Conservation (phyloP, 2,888 invertebrate genomes). For the Adelognathus sp. region DNA sequence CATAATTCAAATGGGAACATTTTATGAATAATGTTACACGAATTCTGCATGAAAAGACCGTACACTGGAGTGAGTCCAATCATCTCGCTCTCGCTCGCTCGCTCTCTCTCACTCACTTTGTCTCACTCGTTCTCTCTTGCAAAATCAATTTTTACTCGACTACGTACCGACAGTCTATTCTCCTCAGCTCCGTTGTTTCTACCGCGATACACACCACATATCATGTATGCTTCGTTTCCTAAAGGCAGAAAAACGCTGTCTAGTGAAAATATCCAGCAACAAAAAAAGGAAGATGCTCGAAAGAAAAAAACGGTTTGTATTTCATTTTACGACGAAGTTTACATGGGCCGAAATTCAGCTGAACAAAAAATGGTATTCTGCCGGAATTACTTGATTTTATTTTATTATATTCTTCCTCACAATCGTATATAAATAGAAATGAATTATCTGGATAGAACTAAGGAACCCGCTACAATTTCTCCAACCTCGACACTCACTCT, state of each 20-base stretch:
- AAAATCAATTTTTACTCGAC: background rate
- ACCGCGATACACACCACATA: background rate
- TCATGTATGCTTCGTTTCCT: background rate
- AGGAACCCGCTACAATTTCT: background rate
- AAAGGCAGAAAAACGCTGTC: background rate
- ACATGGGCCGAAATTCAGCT: background rate
- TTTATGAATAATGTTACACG: background rate
- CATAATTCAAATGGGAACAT: conserved; percentile 3
- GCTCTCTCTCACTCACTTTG: background rate
- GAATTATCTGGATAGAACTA: background rate
- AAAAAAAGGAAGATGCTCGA: background rate
- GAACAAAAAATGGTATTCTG: background rate
- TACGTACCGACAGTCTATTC: background rate
- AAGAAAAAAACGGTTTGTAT: background rate
- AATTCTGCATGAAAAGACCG: background rate
- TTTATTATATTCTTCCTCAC: background rate
- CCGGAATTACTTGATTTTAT: too few species aligned
- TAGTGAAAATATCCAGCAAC: background rate
- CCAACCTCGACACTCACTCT: background rate
- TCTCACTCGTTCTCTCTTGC: too few species aligned
- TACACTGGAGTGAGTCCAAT: background rate
- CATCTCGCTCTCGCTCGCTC: background rate
- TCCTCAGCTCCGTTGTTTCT: background rate
- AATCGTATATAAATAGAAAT: background rate
- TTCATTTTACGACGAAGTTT: background rate